Evolutionary conservation across 2,113 vertebrate genomes (phyloP), one percentile per base, ranked within the genome.

Genomic region (Gopherus evgoodei): DNA sequence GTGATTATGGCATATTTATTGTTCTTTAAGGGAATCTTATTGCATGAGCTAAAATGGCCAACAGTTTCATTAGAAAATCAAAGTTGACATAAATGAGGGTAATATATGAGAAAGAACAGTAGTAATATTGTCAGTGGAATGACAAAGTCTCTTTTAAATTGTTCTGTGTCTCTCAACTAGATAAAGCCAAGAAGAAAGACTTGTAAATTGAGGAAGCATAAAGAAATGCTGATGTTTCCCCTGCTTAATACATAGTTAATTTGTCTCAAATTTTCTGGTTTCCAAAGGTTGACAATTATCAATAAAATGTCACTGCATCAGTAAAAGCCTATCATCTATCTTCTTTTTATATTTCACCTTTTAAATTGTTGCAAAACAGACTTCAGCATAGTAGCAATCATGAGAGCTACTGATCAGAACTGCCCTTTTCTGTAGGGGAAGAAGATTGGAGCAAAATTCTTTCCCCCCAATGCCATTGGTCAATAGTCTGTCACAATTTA

Each of bases 401-500:
- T 44, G n/a, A 78, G 31, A 84, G 6, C 16, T 56, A 38, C 25
- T 54, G 54, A 9, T 2, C 62, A 81, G 89, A 53, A 12, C 53
- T 31, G 4, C 5, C 5, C 56, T 88, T 83, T 87, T 35, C 57
- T 90, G 27, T 56, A 29, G 0, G 84, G 8, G 49, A 78, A 84
- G 90, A 14, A 38, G 72, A 76, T 12, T 24, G 22, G 42, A 13
- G 11, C 42, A 42, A 76, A 25, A 16, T 31, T 35, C 19, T 53
- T 29, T 38, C 5, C 25, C 93, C 81, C 88, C 94, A 93, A 93
- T 86, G 86, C 89, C 90, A 94, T 93, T 91, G 83, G 84, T 83
- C 91, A 93, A 93, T 83, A 90, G 93, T 50, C 82, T 93, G 81
- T 89, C 72, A 89, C 91, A 56, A 84, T 90, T 89, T 91, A 82